Base-by-base conservation (phyloP, 2,113 vertebrate genomes). In the Rafetus swinhoei region DNA sequence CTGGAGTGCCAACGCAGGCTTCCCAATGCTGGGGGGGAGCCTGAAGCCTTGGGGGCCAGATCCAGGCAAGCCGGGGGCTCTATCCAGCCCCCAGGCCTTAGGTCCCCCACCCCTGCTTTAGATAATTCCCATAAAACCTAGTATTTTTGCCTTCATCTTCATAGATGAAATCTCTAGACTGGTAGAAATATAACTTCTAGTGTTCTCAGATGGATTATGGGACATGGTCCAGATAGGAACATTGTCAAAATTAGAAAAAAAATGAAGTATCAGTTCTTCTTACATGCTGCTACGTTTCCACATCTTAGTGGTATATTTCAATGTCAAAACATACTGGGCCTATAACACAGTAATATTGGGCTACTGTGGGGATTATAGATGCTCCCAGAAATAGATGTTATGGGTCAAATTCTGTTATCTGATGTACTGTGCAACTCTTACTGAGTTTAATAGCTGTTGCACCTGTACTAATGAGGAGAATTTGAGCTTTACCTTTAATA, bases 181-280 rank as follows among this genome's bases (percentile, higher is more conserved):
- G 74, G 45, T 89, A 80, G 81, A 32, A 79, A n/a, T 79, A 90
- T 86, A n/a, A 10, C 29, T n/a, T 69, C 32, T 27, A n/a, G 65
- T n/a, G 87, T 97, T 90, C 39, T n/a, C n/a, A 79, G 7, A 7
- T 2, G 6, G 87, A 82, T 95, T 96, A 57, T 35, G 82, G 69
- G 74, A 86, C 3, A 2, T 84, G 88, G 86, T 60, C 81, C 56
- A 91, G 79, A 90, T 45, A 59, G 11, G 59, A n/a, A 27, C 55
- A 50, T 89, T 92, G 90, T 82, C 25, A 24, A 83, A 59, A 81
- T 79, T 85, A 0, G 6, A 89, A 21, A 59, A 59, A 57, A 88
- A 52, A 5, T 92, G 81, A 85, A 60, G 79, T 53, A 90, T 69
- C 15, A 10, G 22, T 77, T 77, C 24, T 77, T 39, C 89, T 74